Base-by-base conservation (phyloP, 2,797 vertebrate genomes). In the Crotalus adamanteus region DNA sequence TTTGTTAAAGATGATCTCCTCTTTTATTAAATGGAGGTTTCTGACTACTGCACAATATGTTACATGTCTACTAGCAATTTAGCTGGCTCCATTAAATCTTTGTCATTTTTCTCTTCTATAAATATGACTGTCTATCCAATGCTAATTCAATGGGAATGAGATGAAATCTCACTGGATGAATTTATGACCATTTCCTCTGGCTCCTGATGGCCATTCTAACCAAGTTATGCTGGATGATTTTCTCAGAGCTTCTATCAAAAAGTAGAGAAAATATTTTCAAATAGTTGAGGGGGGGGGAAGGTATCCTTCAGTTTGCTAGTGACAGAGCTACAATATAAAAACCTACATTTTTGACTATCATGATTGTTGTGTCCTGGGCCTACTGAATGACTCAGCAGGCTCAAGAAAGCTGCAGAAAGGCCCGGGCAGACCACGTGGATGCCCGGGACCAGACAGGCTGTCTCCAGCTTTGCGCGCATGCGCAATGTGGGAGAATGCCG, bases 1-100 rank as follows among this genome's bases (percentile, higher is more conserved):
- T 97, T 97, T 96, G 94, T 95, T 94, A 96, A 96, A 96, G 96
- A 96, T 97, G 97, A 96, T 96, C 96, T 96, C 91, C 93, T 96
- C 96, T 93, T 92, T 95, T 6, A 7, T 95, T 96, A 96, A 96
- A 92, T 92, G 94, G 86, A 94, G 94, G 95, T 93, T 95, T 91
- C 94, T 96, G 95, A 93, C 94, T 94, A 93, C 92, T 94, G 92
- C 93, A 92, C 87, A 91, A 94, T 94, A 95, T 90, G 90, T 94
- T 94, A 61, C 90, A 94, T 91, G 78, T 87, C 91, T 92, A 90
- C 90, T 47, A 94, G 87, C 51, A 89, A 14, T 86, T 91, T 83
- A 3, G 0, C 88, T 92, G 93, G 93, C 90, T 93, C 92, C 87
- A 94, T 85, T 42, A 85, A 90, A 95, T 93, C 87, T 89, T 63